Conservation (phyloP, 2,888 invertebrate genomes). For the Callyntrura guangdongensis region DNA sequence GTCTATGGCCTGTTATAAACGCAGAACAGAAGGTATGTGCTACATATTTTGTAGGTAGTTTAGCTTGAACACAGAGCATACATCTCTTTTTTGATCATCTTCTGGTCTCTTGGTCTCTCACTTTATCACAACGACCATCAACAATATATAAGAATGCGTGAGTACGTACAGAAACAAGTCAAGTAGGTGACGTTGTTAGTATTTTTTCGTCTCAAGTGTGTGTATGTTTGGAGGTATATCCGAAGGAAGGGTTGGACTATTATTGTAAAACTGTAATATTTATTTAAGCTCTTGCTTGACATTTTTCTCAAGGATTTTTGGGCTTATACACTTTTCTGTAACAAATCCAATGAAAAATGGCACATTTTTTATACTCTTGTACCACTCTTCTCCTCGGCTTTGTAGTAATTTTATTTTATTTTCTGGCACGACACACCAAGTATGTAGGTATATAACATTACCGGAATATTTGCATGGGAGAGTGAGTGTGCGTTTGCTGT, state of each 20-base stretch:
- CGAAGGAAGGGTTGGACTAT: constrained; percentile 24
- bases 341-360: constrained; percentile 70
- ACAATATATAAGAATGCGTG: background rate
- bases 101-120: constrained; percentile 20
- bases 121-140: background rate
- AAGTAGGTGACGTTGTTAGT: background rate
- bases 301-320: constrained; percentile 73
- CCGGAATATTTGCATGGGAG: background rate
- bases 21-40: background rate
- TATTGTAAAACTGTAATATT: constrained; percentile 46
- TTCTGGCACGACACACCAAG: background rate
- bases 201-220: background rate
- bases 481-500: too few relatives aligned
- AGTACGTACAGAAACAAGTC: background rate
- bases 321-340: constrained; percentile 71
- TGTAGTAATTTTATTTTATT: background rate
- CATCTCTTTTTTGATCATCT: constrained; percentile 1
- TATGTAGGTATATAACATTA: background rate
- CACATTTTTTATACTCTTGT: background rate
- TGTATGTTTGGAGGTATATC: background rate
- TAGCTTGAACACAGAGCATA: background rate
- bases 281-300: constrained; percentile 68
- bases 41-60: too few relatives aligned
- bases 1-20: too few relatives aligned
- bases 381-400: too few relatives aligned